A percentile compares a stretch with the other conserved stretches of the same genome.
phyloP scores from a whole-genome alignment of 2,888 invertebrate genomes.

The Neoascia interrupta region DNA sequence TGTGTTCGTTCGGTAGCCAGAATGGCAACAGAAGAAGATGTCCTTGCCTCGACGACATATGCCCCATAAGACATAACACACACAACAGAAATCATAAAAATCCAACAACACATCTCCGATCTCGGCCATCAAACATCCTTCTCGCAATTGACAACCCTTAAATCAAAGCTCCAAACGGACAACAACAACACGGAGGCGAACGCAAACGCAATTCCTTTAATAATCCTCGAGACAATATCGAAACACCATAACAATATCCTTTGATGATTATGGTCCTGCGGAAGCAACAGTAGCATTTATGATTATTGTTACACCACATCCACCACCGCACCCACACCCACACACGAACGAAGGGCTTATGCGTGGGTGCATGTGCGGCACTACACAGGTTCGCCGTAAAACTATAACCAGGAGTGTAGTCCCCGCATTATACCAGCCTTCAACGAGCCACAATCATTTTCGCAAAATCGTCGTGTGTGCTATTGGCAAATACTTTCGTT shows the following conservation, averaged over 20 bases:
- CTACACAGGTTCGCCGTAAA: conserved; percentile 54
- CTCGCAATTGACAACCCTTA: conserved; percentile 75
- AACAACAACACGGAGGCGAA: conserved; percentile 27
- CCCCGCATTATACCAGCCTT: conserved; percentile 39
- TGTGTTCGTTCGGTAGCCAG: neutral
- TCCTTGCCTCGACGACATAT: conserved; percentile 53
- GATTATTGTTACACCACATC: conserved; percentile 75
- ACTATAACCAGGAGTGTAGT: conserved; percentile 47
- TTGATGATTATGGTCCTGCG: conserved; percentile 77
- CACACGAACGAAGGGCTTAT: conserved; percentile 24
- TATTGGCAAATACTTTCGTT: conserved; percentile 43
- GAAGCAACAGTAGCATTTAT: conserved; percentile 75
- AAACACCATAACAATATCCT: conserved; percentile 79
- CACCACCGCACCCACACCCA: conserved; percentile 41
- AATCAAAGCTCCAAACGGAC: conserved; percentile 74
- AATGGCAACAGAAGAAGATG: conserved; percentile 28
- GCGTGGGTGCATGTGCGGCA: neutral
- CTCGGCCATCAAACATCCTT: conserved; percentile 61
- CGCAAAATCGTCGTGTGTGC: conserved; percentile 49
- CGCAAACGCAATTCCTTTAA: conserved; percentile 77
- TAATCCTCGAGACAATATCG: conserved; percentile 79
- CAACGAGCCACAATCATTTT: conserved; percentile 60
- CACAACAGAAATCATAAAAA: conserved; percentile 54
- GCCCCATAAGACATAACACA: conserved; percentile 32
- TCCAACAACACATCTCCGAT: conserved; percentile 48